Base-by-base conservation (phyloP, 2,113 vertebrate species). In the Gymnobelideus leadbeateri region DNA sequence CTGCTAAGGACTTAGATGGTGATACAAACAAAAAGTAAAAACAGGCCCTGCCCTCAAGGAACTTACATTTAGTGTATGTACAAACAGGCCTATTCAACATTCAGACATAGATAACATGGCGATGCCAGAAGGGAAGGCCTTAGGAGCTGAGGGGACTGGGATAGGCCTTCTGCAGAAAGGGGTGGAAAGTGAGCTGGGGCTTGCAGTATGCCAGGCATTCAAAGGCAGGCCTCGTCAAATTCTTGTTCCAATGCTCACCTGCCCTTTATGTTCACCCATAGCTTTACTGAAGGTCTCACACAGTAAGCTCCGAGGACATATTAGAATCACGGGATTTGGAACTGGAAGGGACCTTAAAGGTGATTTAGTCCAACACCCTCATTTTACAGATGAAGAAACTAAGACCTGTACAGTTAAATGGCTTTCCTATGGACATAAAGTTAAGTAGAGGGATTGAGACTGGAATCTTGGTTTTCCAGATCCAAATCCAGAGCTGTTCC, bases 341-440 rank as follows among this genome's bases (percentile, higher is more conserved):
- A 5, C 25, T 0, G 7, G 31, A 31, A 54, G 50, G 0, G 46
- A 28, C 21, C 26, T 3, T 1, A 51, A 50, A 1, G 31, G 14
- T 43, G 1, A 8, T 37, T 26, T 25, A 51, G 53, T 51, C 8
- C 57, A 52, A 31, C 46, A 31, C n/a, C 2, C 61, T 57, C 19
- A 12, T 57, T 91, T 84, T 77, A 89, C 47, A 91, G 68, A 0
- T 50, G 90, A 57, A 26, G 51, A 84, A 52, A 47, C 8, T 1
- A 23, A 95, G 92, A 24, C 37, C 43, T 8, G 3, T 46, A 24
- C 8, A 47, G 51, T 43, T 19, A 43, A 31, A 23, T 19, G 43
- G 24, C 31, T 46, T 50, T 23, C 14, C 92, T n/a, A 2, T 89
- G 23, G 37, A n/a, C 14, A 19, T 37, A 77, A 3, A n/a, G 68